Percentiles rank a stretch among this genome's conserved stretches.
These are phyloP conservation scores for Cydia fagiglandana DNA, from an alignment of 1,140 invertebrate genomes.

Conservation along the genomic window DNA sequence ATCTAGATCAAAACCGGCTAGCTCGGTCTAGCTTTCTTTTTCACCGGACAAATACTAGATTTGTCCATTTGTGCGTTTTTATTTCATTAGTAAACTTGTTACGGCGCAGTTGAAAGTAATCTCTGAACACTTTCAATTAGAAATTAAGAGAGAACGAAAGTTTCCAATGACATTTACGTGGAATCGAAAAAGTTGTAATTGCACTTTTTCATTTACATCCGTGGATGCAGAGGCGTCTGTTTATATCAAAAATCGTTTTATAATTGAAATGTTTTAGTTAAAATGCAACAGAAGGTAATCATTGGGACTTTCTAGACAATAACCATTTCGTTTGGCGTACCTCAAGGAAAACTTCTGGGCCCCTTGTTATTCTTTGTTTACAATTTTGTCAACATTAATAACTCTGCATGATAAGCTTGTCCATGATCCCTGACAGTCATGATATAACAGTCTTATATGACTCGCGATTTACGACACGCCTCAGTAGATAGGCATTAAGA, in stretches of 20 bases:
- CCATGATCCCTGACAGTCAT: background rate
- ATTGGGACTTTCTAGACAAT: background rate
- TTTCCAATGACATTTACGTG: slow-evolving; percentile 25
- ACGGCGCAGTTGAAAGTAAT: slow-evolving; percentile 6
- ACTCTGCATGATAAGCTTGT: background rate
- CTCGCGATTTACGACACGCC: background rate
- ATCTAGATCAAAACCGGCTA: background rate
- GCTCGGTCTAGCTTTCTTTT: slow-evolving; percentile 25
- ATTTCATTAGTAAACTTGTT: slow-evolving; percentile 6
- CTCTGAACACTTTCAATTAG: slow-evolving; percentile 26
- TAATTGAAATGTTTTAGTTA: background rate
- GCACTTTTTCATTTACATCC: background rate
- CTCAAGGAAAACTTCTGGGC: background rate
- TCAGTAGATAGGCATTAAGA: background rate
- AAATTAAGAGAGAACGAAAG: slow-evolving; percentile 28
- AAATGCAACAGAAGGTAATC: background rate
- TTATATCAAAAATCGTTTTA: too few relatives aligned
- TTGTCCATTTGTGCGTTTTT: background rate
- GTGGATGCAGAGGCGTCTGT: background rate
- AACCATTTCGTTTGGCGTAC: background rate
- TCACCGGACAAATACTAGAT: slow-evolving; percentile 17
- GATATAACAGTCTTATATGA: background rate
- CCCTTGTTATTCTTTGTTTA: background rate
- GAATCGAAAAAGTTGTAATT: slow-evolving; percentile 24
- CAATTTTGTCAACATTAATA: background rate